Conservation (phyloP, 2,888 invertebrate species). For the Drosophila parthenogenetica region DNA sequence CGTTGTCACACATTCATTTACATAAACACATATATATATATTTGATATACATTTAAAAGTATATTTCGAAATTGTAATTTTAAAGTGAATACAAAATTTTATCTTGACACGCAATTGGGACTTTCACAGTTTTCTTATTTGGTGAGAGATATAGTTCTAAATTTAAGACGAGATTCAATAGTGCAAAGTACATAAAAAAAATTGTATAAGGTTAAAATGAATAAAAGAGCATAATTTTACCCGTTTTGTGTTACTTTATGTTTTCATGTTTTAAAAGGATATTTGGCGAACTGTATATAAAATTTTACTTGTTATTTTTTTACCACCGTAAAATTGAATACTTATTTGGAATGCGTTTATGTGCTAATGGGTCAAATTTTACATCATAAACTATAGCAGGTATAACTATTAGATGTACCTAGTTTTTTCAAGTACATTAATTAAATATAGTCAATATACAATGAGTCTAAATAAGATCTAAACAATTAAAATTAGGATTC, state of each 20-base stretch:
- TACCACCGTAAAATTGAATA: no score
- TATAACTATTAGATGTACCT: no score
- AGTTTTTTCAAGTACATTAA: no score
- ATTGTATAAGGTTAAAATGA: slow-evolving; percentile 66
- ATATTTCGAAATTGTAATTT: slow-evolving; percentile 26
- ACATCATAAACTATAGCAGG: no score
- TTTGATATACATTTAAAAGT: slow-evolving; percentile 16
- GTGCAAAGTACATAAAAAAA: slow-evolving; percentile 70
- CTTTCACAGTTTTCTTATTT: slow-evolving; percentile 20
- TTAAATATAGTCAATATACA: no score
- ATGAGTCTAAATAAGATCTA: no score
- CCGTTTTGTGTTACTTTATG: neutral
- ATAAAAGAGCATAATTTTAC: slow-evolving; percentile 64
- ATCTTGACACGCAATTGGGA: slow-evolving; percentile 10
- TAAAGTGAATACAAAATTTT: slow-evolving; percentile 23
- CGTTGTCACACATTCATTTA: slow-evolving; percentile 23
- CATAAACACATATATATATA: neutral
- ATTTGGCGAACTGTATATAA: no score
- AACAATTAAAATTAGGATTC: no score
- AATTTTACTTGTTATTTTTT: no score
- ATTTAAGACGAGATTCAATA: slow-evolving; percentile 69
- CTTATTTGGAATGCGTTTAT: no score
- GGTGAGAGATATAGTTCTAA: slow-evolving; percentile 56
- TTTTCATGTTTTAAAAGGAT: no score
- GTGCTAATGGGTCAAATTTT: no score